Percentiles rank a stretch among this genome's conserved stretches.
phyloP scores from a whole-genome alignment of 2,888 invertebrate genomes.

The Polymixis lichenea region DNA sequence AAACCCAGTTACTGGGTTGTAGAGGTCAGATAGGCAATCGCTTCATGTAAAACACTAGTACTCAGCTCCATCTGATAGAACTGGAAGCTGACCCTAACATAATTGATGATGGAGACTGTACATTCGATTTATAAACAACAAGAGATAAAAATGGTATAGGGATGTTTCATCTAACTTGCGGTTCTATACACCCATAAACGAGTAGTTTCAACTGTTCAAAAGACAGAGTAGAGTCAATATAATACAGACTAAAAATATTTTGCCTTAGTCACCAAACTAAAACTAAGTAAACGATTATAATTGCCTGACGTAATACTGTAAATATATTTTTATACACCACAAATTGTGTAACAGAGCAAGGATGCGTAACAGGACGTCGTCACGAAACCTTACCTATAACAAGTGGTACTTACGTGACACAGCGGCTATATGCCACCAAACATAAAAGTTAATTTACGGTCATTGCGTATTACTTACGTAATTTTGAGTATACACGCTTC shows the following conservation, averaged over 20 bases:
- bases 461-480: conserved; percentile 30
- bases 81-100: no score
- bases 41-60: no score
- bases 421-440: not conserved
- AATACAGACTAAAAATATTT: conserved; percentile 28
- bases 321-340: conserved; percentile 46
- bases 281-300: conserved; percentile 37
- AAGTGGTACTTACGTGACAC: conserved; percentile 30
- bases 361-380: conserved; percentile 51
- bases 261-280: conserved; percentile 40
- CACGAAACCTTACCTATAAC: conserved; percentile 55
- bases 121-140: conserved; percentile 21
- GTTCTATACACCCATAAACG: not conserved
- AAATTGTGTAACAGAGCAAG: conserved; percentile 46
- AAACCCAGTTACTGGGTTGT: no score
- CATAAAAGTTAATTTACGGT: conserved; percentile 29
- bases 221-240: not conserved
- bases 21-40: no score
- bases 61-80: no score
- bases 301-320: conserved; percentile 41
- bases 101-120: not conserved
- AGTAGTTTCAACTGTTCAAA: not conserved
- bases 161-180: not conserved
- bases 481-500: conserved; percentile 9
- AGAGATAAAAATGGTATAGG: conserved; percentile 1